Evolutionary conservation across 2,113 vertebrate genomes (phyloP), one percentile per base, ranked within the genome.

Genomic region (Prolemur simus): DNA sequence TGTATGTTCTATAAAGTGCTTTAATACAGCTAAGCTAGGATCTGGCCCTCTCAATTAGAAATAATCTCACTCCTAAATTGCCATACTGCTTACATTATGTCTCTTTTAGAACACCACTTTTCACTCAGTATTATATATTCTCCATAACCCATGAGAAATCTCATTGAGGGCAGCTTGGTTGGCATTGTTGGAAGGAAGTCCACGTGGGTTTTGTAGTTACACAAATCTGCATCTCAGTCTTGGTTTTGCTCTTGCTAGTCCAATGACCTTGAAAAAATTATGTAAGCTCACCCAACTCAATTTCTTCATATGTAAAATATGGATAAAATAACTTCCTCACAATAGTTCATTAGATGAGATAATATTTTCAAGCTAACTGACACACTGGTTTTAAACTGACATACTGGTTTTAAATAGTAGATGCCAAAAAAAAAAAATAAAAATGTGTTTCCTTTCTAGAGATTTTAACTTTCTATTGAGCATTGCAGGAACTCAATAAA

Each of bases 71-170:
- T 6, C 3, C 3, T 42, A 63, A 64, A 49, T 5, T 54, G 2
- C 3, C 76, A 7, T 81, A 13, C 3, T 49, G 3, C 5, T 21
- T 83, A 11, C 29, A 39, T 34, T 13, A 39, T 74, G 0, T 58
- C n/a, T 49, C 37, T 63, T 12, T n/a, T n/a, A 68, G 25, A 78
- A 56, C 9, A 71, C 0, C 23, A 58, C 20, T 58, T 73, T n/a
- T 45, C 14, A 47, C 2, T 49, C 5, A 47, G 0, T 42, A 6
- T 47, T 42, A 32, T 6, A 21, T 54, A 63, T 69, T 85, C 42
- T 27, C 29, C 32, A 1, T 7, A 3, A 15, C 27, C 5, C 4
- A 54, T 4, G 17, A 20, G 12, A 6, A 85, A 34, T 6, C 1
- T 66, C 14, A 39, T 17, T 74, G 37, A 56, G 25, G 39, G 10